Evolutionary conservation across 2,888 invertebrate genomes (phyloP), one percentile per base, ranked within the genome.

Genomic region (Serripes groenlandicus): DNA sequence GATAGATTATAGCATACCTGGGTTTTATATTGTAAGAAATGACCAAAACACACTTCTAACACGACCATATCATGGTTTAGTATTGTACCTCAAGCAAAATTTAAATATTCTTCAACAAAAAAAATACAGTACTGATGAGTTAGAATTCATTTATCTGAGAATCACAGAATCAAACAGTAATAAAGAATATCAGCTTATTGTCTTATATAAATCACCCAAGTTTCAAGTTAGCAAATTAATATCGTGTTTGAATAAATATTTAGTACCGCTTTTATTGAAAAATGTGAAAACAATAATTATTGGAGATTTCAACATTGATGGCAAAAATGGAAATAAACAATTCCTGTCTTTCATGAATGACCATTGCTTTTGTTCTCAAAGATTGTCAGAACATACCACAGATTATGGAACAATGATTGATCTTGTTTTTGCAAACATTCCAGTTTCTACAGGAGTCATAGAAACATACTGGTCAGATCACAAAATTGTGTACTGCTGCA

Each of bases 11-110:
- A 4, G 15, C 3, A 42, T 82, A 42, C 49, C 60, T 23, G 79
- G 76, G 5, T 80, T 56, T 49, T 1, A 62, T 21, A 18, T 80
- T 11, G 75, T 80, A 18, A 30, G 80, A 11, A 80, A 80, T 70
- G 49, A 80, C 75, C 26, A 26, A 37, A 37, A 18, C 26, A 62
- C 23, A 64, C n/a, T 21, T 37, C 35, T 34, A 28, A 30, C 37
- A 26, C 71, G 80, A 75, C 80, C 80, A 75, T 75, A 75, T 28
- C 80, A 80, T 80, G 80, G 75, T 28, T 75, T 80, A 71, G 42
- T 35, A 30, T 35, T 80, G 56, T 80, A 80, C 75, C 66, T 71
- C 7, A 80, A 71, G 60, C 58, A 75, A 32, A 71, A 66, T 58
- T 15, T 72, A 3, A 26, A 26, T 32, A 26, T 75, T 23, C 26